Evolutionary conservation across 2,888 invertebrate genomes (phyloP).

Genomic region (Autographa pulchrina): DNA sequence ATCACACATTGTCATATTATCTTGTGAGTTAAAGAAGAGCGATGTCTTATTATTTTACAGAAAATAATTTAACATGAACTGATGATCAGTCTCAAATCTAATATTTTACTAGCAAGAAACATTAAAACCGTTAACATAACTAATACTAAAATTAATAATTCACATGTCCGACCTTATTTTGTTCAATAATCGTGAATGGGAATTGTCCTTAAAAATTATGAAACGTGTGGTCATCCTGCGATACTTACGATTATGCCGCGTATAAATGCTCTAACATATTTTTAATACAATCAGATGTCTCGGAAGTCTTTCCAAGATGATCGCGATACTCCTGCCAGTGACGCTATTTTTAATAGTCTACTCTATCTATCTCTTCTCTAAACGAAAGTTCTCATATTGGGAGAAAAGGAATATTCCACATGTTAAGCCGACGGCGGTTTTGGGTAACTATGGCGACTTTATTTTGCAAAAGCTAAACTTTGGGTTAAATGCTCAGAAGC

Average conservation of each 20-base stretch:
- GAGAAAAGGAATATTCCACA: conserved; percentile 67
- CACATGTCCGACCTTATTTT: too few relatives aligned
- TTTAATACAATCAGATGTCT: neutral
- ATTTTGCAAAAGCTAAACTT: conserved; percentile 66
- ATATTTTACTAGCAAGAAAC: too few relatives aligned
- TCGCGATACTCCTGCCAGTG: neutral
- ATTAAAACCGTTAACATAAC: too few relatives aligned
- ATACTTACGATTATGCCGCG: neutral
- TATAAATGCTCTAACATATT: neutral
- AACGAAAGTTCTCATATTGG: conserved; percentile 72
- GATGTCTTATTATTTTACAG: too few relatives aligned
- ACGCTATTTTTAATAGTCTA: conserved; percentile 3
- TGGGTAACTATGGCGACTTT: conserved; percentile 74
- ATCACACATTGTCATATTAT: too few relatives aligned
- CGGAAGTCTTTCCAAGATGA: neutral
- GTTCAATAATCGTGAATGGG: too few relatives aligned
- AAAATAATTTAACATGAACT: too few relatives aligned
- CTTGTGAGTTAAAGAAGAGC: too few relatives aligned
- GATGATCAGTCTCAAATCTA: too few relatives aligned
- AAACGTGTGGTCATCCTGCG: neutral
- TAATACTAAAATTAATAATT: too few relatives aligned
- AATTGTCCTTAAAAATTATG: too few relatives aligned
- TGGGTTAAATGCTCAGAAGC: conserved; percentile 60
- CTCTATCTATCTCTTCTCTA: conserved; percentile 54
- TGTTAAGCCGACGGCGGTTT: conserved; percentile 64